Conservation (phyloP, 2,888 invertebrate species). For the Hybos culiciformis region DNA sequence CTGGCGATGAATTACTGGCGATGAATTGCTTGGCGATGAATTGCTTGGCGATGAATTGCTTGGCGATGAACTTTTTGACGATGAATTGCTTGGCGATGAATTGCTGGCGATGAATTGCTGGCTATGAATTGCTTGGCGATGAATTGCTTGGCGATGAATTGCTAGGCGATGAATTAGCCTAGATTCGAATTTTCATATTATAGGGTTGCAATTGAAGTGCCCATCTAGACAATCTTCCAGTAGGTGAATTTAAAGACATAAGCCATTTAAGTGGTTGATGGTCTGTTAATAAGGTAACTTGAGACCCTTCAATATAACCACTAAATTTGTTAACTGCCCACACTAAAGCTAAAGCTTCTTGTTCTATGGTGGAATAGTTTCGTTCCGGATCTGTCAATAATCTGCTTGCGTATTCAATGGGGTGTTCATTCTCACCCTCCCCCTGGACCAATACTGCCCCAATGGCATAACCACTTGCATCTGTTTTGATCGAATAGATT, state of each 20-base stretch:
- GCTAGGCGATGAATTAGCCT: too few relatives aligned
- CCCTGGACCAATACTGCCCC: conserved; percentile 15
- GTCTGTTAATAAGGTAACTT: conserved; percentile 6
- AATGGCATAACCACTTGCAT: conserved; percentile 21
- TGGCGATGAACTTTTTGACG: too few relatives aligned
- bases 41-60: too few relatives aligned
- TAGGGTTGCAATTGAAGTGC: conserved; percentile 8
- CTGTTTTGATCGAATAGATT: conserved; percentile 22
- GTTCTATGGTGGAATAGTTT: too few relatives aligned
- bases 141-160: too few relatives aligned
- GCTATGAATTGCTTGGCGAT: too few relatives aligned
- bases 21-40: too few relatives aligned
- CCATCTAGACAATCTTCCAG: conserved; percentile 1
- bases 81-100: too few relatives aligned
- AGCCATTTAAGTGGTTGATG: conserved; percentile 10
- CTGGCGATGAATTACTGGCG: too few relatives aligned
- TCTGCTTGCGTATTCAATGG: conserved; percentile 20
- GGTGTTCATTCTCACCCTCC: conserved; percentile 15
- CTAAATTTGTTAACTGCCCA: conserved; percentile 14
- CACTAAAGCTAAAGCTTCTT: too few relatives aligned
- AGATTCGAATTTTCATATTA: conserved; percentile 24
- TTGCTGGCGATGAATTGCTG: too few relatives aligned
- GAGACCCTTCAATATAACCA: conserved; percentile 7
- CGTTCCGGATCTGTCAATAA: conserved; percentile 21
- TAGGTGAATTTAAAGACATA: conserved; percentile 1